Percentiles rank a stretch among this genome's conserved stretches.
Conservation (phyloP, 2,888 invertebrate genomes). For the Chymomyza amoena region DNA sequence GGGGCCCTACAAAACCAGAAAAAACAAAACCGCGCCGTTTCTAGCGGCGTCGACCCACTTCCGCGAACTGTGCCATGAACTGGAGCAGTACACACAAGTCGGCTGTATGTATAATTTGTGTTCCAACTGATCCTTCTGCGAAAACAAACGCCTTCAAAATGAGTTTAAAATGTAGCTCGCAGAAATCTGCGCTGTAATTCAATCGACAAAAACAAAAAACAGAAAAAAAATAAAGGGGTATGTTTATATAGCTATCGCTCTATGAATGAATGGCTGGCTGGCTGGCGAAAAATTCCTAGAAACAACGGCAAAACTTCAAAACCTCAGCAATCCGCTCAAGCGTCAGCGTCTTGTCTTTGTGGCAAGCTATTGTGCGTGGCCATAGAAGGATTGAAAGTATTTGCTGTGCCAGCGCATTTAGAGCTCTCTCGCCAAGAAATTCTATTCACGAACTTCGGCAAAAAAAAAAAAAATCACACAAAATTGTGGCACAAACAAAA, state of each 20-base stretch:
- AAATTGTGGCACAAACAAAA: constrained; percentile 3
- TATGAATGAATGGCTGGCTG: constrained; percentile 4
- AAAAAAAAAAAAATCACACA: constrained; percentile 30
- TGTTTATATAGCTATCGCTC: background rate
- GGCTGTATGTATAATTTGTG: background rate
- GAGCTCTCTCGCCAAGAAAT: constrained; percentile 38
- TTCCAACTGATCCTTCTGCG: constrained; percentile 25
- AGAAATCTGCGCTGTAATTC: constrained; percentile 48
- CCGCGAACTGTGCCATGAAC: constrained; percentile 40
- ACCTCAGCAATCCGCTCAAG: background rate
- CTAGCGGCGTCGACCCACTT: constrained; percentile 32
- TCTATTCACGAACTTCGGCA: constrained; percentile 40
- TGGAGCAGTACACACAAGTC: background rate
- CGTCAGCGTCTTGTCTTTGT: background rate
- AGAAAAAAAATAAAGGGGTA: constrained; percentile 40
- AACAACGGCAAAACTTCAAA: constrained; percentile 13
- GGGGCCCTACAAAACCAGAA: background rate
- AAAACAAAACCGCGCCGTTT: background rate
- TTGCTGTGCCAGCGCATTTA: constrained; percentile 46
- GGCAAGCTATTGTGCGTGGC: constrained; percentile 22
- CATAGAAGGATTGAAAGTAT: constrained; percentile 25
- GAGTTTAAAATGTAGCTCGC: constrained; percentile 13
- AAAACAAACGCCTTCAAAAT: constrained; percentile 33
- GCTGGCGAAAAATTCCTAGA: constrained; percentile 40
- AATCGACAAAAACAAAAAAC: constrained; percentile 39